These are phyloP conservation scores for Myiagra hebetior DNA, from an alignment of 2,113 vertebrate species.

Conservation along the genomic window DNA sequence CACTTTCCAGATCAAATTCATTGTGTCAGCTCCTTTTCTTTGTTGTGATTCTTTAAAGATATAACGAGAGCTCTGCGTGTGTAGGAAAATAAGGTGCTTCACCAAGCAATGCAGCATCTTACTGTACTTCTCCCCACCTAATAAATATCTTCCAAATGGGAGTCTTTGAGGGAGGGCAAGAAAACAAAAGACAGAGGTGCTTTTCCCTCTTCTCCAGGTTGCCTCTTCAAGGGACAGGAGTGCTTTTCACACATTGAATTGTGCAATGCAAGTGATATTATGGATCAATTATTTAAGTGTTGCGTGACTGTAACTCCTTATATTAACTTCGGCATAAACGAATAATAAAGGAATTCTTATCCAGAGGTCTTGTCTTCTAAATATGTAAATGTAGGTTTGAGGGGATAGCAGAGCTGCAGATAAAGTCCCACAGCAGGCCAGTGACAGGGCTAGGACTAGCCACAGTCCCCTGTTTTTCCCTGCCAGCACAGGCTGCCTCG, in stretches of 20 bases:
- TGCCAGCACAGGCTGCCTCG: neutral
- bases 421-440: neutral
- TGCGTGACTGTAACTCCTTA: neutral
- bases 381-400: neutral
- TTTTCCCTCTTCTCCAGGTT: neutral
- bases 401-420: neutral
- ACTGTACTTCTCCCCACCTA: neutral
- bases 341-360: neutral
- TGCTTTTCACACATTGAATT: neutral
- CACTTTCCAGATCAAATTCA: conserved; percentile 56
- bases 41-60: conserved; percentile 8
- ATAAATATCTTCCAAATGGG: neutral
- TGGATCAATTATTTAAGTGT: neutral
- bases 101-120: neutral
- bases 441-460: neutral
- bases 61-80: neutral
- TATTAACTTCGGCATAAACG: neutral
- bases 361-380: neutral
- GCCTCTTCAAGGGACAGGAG: neutral
- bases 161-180: neutral
- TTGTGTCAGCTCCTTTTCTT: conserved; percentile 54
- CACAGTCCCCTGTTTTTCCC: neutral
- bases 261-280: neutral
- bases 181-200: neutral
- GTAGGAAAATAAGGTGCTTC: neutral